Evolutionary conservation across 2,797 vertebrate species (phyloP).

Genomic region (Acanthurus lineatus): DNA sequence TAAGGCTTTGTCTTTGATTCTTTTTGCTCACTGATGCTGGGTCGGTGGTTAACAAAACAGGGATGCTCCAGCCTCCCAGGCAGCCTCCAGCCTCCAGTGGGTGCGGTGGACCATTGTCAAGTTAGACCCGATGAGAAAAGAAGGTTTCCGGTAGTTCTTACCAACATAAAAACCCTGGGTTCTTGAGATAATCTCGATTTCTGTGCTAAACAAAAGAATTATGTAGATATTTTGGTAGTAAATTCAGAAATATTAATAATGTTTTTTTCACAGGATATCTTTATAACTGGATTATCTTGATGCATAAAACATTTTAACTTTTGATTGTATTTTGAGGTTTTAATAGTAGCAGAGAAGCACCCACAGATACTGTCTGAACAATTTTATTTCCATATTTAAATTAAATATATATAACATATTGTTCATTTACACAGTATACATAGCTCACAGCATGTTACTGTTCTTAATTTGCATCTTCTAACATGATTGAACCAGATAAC

Average conservation of each 20-base stretch:
- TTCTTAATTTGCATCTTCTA: too few species aligned
- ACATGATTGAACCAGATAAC: too few species aligned
- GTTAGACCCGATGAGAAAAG: rapidly evolving
- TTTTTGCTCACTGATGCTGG: constrained; percentile 44
- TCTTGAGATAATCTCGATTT: neutral
- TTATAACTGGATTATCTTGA: neutral
- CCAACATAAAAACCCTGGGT: constrained; percentile 33
- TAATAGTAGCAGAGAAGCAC: neutral
- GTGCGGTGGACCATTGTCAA: constrained; percentile 73
- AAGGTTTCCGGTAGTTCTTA: constrained; percentile 15
- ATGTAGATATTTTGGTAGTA: neutral
- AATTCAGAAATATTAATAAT: neutral
- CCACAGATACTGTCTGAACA: too few species aligned
- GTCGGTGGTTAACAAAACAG: constrained; percentile 57
- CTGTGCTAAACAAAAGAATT: neutral
- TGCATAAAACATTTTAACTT: neutral
- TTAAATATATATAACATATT: too few species aligned
- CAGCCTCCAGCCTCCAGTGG: constrained; percentile 72
- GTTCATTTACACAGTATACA: too few species aligned
- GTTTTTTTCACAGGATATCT: neutral
- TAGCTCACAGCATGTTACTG: too few species aligned
- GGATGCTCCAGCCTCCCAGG: constrained; percentile 68
- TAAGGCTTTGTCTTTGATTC: constrained; percentile 32
- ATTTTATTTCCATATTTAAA: too few species aligned
- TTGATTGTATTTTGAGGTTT: neutral